Evolutionary conservation across 2,797 vertebrate genomes (phyloP).

Genomic region (Megaceryle alcyon): DNA sequence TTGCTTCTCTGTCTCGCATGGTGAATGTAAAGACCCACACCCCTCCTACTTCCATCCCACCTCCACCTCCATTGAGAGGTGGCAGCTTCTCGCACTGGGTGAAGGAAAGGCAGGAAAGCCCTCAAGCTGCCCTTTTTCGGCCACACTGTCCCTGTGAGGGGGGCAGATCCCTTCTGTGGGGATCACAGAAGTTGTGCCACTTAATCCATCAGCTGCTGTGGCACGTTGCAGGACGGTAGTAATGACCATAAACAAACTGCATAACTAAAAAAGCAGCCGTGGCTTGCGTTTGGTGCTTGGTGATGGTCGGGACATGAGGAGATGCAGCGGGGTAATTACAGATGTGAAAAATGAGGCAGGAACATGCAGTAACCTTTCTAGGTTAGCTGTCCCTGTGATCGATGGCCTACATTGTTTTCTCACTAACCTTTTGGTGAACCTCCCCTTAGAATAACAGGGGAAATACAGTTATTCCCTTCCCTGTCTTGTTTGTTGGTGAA

Average conservation of each 20-base stretch:
- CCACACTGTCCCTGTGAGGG: accelerated
- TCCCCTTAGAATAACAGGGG: slow-evolving; percentile 62
- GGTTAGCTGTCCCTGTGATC: slow-evolving; percentile 70
- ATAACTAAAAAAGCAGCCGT: slow-evolving; percentile 53
- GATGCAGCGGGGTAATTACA: slow-evolving; percentile 11
- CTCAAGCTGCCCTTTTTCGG: not conserved
- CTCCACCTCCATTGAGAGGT: not conserved
- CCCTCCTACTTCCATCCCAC: not conserved
- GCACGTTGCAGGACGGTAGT: not conserved
- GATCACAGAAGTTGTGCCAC: not conserved
- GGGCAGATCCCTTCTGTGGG: not conserved
- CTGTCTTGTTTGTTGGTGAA: slow-evolving; percentile 63
- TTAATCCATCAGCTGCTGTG: not conserved
- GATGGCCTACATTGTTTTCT: slow-evolving; percentile 71
- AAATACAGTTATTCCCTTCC: slow-evolving; percentile 73
- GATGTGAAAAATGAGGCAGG: slow-evolving; percentile 71
- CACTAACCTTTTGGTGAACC: slow-evolving; percentile 76
- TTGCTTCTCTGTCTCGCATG: accelerated
- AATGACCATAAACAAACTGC: slow-evolving; percentile 50
- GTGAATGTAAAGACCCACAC: not conserved
- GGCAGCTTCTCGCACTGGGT: not conserved
- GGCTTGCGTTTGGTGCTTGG: slow-evolving; percentile 7
- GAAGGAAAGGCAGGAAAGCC: not conserved
- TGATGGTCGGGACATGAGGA: not conserved
- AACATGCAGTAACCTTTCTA: slow-evolving; percentile 52